Evolutionary conservation across 2,797 vertebrate genomes (phyloP).

Genomic region (Hoplostethus atlanticus): DNA sequence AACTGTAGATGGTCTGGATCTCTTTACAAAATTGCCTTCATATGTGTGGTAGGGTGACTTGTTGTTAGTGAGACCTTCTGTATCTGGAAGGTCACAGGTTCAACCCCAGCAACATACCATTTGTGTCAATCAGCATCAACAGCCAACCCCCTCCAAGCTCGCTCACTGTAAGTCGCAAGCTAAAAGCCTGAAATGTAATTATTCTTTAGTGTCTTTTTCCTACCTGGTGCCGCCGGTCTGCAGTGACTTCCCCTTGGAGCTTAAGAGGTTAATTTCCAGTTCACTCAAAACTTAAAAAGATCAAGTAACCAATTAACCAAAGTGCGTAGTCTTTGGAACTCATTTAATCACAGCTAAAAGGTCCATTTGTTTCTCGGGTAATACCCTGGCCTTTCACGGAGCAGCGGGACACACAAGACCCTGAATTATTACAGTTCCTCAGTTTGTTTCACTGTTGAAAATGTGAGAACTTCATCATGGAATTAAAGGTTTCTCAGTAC

Average conservation of each 20-base stretch:
- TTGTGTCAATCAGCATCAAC: background rate
- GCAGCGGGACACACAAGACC: background rate
- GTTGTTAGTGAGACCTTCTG: background rate
- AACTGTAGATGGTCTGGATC: constrained; percentile 15
- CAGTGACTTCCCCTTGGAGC: constrained; percentile 7
- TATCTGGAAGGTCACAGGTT: background rate
- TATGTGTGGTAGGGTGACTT: background rate
- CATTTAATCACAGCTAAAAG: constrained; percentile 55
- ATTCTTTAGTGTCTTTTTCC: background rate
- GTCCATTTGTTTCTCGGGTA: constrained; percentile 46
- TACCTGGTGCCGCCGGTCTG: constrained; percentile 5
- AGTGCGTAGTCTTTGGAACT: constrained; percentile 45
- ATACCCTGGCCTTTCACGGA: constrained; percentile 16
- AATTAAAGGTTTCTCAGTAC: background rate
- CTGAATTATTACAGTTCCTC: constrained; percentile 9
- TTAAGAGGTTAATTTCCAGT: constrained; percentile 56
- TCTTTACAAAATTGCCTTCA: background rate
- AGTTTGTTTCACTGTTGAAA: constrained; percentile 2
- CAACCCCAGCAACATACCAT: background rate
- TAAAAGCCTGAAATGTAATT: background rate
- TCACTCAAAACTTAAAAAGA: constrained; percentile 37
- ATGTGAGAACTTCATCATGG: constrained; percentile 15
- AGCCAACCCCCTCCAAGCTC: no score
- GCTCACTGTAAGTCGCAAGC: background rate
- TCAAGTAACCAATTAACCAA: constrained; percentile 56